Conservation (phyloP, 1,140 invertebrate genomes). For the Antheraea mylitta region DNA sequence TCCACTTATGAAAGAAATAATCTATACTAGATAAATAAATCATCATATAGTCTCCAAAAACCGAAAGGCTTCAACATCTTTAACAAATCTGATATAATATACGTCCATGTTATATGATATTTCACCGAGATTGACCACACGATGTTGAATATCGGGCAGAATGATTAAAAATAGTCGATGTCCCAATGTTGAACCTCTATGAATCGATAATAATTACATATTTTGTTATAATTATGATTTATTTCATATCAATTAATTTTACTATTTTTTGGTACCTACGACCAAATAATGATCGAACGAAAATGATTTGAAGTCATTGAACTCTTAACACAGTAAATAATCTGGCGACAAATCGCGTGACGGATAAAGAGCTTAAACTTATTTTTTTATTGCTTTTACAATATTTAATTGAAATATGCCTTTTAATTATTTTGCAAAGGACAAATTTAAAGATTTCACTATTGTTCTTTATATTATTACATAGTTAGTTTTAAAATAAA, state of each 20-base stretch:
- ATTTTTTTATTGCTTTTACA: not conserved
- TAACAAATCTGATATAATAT: not conserved
- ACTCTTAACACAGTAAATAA: conserved; percentile 1
- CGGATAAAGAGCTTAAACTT: not conserved
- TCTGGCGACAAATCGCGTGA: conserved; percentile 2
- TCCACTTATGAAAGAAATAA: too few relatives aligned
- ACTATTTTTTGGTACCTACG: not conserved
- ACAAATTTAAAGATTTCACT: not conserved
- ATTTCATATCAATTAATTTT: not conserved
- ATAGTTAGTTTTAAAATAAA: too few relatives aligned
- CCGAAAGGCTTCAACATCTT: too few relatives aligned
- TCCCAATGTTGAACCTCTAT: not conserved
- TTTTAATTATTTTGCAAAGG: not conserved
- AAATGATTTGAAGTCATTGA: not conserved
- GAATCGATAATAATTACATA: not conserved
- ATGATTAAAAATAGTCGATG: not conserved
- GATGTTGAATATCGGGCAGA: not conserved
- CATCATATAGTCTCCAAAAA: too few relatives aligned
- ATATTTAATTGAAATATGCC: not conserved
- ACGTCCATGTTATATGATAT: not conserved
- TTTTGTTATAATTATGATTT: not conserved
- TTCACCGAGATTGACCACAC: not conserved
- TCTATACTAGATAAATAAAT: too few relatives aligned
- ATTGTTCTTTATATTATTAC: too few relatives aligned
- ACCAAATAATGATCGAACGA: not conserved